Evolutionary conservation across 2,888 invertebrate genomes (phyloP).

Genomic region (Maniola hyperantus): DNA sequence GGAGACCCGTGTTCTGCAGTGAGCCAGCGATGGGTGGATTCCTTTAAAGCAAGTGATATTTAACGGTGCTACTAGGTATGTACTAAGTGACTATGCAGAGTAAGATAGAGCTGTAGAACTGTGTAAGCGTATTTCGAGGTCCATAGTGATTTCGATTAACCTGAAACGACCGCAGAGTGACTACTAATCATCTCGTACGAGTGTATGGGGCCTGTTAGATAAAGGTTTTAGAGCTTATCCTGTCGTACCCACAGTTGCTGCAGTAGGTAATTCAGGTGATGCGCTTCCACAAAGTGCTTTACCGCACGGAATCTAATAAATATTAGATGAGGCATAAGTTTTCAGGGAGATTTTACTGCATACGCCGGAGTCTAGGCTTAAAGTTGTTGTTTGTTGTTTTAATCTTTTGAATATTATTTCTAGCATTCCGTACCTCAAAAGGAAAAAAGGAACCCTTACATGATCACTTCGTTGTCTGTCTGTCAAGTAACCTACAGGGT

Average conservation of each 20-base stretch:
- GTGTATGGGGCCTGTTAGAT: constrained; percentile 1
- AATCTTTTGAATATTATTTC: constrained; percentile 4
- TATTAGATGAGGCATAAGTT: constrained; percentile 25
- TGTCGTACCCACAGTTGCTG: neutral
- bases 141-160: neutral
- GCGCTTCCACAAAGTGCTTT: constrained; percentile 21
- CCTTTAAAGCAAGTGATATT: too few species aligned
- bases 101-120: too few species aligned
- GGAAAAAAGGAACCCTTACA: too few species aligned
- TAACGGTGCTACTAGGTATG: too few species aligned
- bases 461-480: too few species aligned
- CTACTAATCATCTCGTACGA: neutral
- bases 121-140: too few species aligned
- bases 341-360: constrained; percentile 22
- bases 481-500: too few species aligned
- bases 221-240: constrained; percentile 4
- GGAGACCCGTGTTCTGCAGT: too few species aligned
- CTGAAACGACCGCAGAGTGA: neutral
- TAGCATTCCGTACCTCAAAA: too few species aligned
- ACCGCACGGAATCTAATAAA: constrained; percentile 23
- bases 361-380: constrained; percentile 10
- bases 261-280: constrained; percentile 18
- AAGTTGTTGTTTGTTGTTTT: constrained; percentile 21
- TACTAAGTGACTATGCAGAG: too few species aligned
- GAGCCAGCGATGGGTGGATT: too few species aligned